Evolutionary conservation across 2,797 vertebrate species (phyloP).

Genomic region (Lagothrix lagotricha): DNA sequence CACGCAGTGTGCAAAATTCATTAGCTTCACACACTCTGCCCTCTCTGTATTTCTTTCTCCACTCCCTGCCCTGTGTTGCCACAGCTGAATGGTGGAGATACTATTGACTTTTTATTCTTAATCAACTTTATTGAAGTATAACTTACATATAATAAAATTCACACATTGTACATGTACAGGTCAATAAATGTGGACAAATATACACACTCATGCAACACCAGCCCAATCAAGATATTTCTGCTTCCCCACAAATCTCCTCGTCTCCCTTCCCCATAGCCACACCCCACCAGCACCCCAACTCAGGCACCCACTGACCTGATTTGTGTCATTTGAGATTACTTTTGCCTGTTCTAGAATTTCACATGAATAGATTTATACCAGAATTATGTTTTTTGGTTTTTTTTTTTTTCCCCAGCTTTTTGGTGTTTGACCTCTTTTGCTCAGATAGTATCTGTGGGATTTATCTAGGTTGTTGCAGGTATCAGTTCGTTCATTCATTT

Average conservation of each 20-base stretch:
- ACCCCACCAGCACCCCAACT: rapidly evolving
- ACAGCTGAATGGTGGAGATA: not conserved
- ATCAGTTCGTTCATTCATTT: not conserved
- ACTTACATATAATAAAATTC: not conserved
- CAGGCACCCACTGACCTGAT: not conserved
- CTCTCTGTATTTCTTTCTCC: not conserved
- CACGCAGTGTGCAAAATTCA: not conserved
- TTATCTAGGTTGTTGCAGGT: not conserved
- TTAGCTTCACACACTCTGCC: not conserved
- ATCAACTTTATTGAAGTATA: not conserved
- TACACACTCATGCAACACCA: not conserved
- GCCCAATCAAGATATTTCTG: not conserved
- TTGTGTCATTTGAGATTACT: not conserved
- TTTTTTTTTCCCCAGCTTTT: not conserved
- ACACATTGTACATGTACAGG: not conserved
- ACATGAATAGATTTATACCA: not conserved
- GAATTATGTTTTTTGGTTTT: not conserved
- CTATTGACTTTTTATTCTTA: not conserved
- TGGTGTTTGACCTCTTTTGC: not conserved
- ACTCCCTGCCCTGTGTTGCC: not conserved
- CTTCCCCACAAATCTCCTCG: not conserved
- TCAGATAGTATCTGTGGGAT: not conserved
- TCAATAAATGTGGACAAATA: not conserved
- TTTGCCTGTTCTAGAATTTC: slow-evolving; percentile 9
- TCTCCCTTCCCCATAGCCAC: not conserved